Evolutionary conservation across 1,140 invertebrate species (phyloP).

Genomic region (Caenorhabditis briggsae): DNA sequence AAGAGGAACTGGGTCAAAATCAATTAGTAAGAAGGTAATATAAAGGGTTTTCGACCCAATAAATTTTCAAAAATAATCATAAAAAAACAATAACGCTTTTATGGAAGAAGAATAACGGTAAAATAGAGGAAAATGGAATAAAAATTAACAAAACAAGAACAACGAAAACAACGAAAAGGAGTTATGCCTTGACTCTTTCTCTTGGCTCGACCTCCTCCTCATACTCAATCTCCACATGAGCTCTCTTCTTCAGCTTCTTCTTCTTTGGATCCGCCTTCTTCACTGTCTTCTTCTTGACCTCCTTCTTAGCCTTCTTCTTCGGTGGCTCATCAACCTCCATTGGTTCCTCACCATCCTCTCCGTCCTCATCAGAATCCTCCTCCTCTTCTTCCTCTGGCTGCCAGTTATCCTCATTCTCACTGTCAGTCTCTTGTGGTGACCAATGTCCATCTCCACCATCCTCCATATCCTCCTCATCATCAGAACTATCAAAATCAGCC

Average conservation of each 20-base stretch:
- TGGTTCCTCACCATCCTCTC: conserved; percentile 61
- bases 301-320: conserved; percentile 64
- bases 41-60: not conserved
- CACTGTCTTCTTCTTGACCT: conserved; percentile 57
- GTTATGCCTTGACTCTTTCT: conserved; percentile 53
- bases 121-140: conserved; percentile 3
- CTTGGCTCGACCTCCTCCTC: conserved; percentile 58
- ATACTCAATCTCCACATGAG: conserved; percentile 66
- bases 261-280: conserved; percentile 49
- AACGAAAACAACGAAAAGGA: not conserved
- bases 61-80: not conserved
- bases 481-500: conserved; percentile 77
- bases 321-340: conserved; percentile 62
- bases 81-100: not conserved
- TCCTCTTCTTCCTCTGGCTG: conserved; percentile 52
- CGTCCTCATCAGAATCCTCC: conserved; percentile 64
- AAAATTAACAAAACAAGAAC: conserved; percentile 26
- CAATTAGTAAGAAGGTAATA: not conserved
- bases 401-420: conserved; percentile 71
- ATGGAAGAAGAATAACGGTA: not conserved
- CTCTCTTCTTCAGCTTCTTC: conserved; percentile 60
- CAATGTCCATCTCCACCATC: conserved; percentile 61
- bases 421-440: conserved; percentile 62
- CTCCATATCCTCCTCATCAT: conserved; percentile 73
- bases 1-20: too few relatives aligned